Evolutionary conservation across 2,888 invertebrate genomes (phyloP).

Genomic region (Chorisops tibialis): DNA sequence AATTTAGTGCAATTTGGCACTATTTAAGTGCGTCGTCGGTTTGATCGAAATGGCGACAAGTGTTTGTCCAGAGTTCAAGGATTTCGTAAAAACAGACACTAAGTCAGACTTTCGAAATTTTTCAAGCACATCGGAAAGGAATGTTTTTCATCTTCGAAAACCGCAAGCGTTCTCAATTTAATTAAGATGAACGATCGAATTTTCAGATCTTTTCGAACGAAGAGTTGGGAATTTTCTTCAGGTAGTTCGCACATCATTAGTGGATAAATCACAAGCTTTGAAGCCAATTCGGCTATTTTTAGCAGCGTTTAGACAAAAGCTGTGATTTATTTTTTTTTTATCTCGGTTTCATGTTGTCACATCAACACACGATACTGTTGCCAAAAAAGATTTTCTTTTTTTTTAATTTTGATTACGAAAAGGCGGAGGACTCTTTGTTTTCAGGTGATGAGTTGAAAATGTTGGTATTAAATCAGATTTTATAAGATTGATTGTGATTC

Average conservation of each 20-base stretch:
- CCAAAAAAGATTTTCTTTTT: neutral
- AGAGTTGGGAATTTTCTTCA: neutral
- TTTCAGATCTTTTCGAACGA: neutral
- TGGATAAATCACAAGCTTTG: slow-evolving; percentile 9
- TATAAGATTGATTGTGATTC: too few species aligned
- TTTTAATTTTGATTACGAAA: slow-evolving; percentile 1
- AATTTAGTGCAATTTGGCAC: neutral
- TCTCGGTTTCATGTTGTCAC: slow-evolving; percentile 24
- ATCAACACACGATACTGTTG: slow-evolving; percentile 1
- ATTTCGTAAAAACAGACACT: too few species aligned
- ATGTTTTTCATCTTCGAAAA: slow-evolving; percentile 16
- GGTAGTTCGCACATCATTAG: slow-evolving; percentile 23
- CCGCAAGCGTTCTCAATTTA: slow-evolving; percentile 12
- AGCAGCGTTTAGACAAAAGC: slow-evolving; percentile 1
- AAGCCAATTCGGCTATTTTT: slow-evolving; percentile 17
- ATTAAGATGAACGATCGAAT: slow-evolving; percentile 15
- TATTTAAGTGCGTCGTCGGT: too few species aligned
- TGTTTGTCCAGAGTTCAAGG: too few species aligned
- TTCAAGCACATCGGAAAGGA: neutral
- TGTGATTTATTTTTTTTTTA: neutral
- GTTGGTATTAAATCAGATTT: too few species aligned
- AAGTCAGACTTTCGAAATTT: neutral
- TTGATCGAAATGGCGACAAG: too few species aligned
- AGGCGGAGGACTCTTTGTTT: neutral
- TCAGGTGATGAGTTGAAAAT: neutral